Evolutionary conservation across 2,888 invertebrate species (phyloP).

Genomic region (Orthosia gracilis): DNA sequence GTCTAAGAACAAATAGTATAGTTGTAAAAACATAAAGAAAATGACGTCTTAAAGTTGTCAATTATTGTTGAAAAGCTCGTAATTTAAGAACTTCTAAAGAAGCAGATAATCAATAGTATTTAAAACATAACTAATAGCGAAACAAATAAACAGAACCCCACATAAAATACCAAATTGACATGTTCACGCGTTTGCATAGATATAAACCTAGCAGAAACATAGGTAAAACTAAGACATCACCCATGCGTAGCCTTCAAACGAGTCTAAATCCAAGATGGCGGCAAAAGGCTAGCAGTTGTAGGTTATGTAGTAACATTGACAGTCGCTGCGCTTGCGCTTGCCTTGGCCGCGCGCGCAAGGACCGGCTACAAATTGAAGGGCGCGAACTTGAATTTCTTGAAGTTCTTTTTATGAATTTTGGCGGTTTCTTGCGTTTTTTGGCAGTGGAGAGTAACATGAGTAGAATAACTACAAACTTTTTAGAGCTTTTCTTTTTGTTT

Average conservation of each 20-base stretch:
- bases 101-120: not conserved
- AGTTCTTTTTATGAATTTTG: slow-evolving; percentile 54
- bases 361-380: slow-evolving; percentile 77
- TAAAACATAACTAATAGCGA: not conserved
- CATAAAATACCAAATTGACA: slow-evolving; percentile 31
- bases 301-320: slow-evolving; percentile 88
- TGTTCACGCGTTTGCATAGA: slow-evolving; percentile 22
- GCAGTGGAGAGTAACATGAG: not conserved
- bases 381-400: slow-evolving; percentile 72
- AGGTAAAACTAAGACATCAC: slow-evolving; percentile 66
- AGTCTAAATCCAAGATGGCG: slow-evolving; percentile 81
- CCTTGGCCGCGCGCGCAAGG: slow-evolving; percentile 86
- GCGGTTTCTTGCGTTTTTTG: not conserved
- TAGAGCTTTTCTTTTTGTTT: not conserved
- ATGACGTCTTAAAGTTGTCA: not conserved
- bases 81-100: not conserved
- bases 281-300: slow-evolving; percentile 73
- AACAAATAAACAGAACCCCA: not conserved
- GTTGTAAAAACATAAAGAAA: not conserved
- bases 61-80: not conserved
- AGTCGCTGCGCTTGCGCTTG: slow-evolving; percentile 79
- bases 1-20: not conserved
- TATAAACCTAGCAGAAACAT: slow-evolving; percentile 52
- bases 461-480: not conserved
- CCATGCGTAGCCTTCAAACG: slow-evolving; percentile 74